Evolutionary conservation across 2,797 vertebrate species (phyloP), one percentile per base, ranked within the genome.

Genomic region (Gadopsis marmoratus): DNA sequence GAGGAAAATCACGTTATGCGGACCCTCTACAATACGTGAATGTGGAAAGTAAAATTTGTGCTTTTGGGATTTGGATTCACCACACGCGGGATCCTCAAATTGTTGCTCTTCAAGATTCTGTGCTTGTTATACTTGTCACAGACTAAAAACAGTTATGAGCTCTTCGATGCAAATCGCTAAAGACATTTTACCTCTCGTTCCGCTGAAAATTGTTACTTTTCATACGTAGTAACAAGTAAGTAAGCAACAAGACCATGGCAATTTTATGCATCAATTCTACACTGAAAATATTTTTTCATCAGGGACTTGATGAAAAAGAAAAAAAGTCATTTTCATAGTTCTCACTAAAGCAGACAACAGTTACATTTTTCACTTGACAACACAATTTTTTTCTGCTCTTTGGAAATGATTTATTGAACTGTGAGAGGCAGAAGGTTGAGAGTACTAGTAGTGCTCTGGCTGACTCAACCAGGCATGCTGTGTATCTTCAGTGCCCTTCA

Each of bases 401-500:
- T 62, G 39, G 26, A 72, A 83, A 71, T 26, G 41, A 74, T 77
- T 77, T 58, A 41, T 76, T 35, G 50, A 41, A 78, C 71, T 61
- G 33, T 63, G 81, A 88, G 90, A 76, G 75, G 78, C 80, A 87
- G 65, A 65, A 50, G 76, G 47, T 69, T 61, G 78, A 74, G 78
- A 73, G 71, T 16, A 35, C 64, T 65, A 29, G 61, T 60, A 14
- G 71, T 68, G 9, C 79, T 82, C 74, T 45, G 39, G 59, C 64
- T 67, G 78, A 60, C 59, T 88, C 65, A 76, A 54, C 66, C 66
- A 85, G 78, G 74, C 76, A 45, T 80, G 79, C 67, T 50, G 75
- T 45, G 81, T 56, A 68, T 88, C 71, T 63, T 67, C 82, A 74
- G 62, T 87, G 90, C 92, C 89, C 89, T 91, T 91, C 86, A 90